These are phyloP conservation scores for Macropis europaea DNA, from an alignment of 2,888 invertebrate genomes.

Conservation along the genomic window DNA sequence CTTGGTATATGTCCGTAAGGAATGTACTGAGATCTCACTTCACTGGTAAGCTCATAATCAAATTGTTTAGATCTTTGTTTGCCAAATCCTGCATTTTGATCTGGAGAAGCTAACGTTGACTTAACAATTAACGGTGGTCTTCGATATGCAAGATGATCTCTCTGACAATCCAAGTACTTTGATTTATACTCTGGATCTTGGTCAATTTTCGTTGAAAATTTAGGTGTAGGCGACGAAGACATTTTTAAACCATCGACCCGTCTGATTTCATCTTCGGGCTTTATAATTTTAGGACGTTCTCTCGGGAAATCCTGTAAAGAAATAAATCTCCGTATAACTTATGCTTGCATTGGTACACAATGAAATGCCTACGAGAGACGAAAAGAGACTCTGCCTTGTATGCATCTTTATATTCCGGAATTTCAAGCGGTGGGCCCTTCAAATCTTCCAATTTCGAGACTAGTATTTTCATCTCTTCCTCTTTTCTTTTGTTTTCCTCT, in stretches of 20 bases:
- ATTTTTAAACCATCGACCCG: slow-evolving; percentile 75
- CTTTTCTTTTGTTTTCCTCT: slow-evolving; percentile 68
- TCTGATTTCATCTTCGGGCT: slow-evolving; percentile 77
- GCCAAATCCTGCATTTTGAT: slow-evolving; percentile 39
- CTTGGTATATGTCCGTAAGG: slow-evolving; percentile 71
- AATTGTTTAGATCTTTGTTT: slow-evolving; percentile 30
- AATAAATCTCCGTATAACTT: background rate
- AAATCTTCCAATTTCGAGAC: slow-evolving; percentile 74
- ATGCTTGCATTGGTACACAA: background rate
- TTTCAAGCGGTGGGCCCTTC: slow-evolving; percentile 71
- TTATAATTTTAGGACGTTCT: slow-evolving; percentile 78
- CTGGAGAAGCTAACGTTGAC: slow-evolving; percentile 54
- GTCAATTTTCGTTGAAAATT: slow-evolving; percentile 74
- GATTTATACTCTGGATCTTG: slow-evolving; percentile 79
- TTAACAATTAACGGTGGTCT: slow-evolving; percentile 68
- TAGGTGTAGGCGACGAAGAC: slow-evolving; percentile 58
- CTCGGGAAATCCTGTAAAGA: slow-evolving; percentile 79
- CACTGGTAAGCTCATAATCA: slow-evolving; percentile 63
- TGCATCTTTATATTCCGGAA: slow-evolving; percentile 76
- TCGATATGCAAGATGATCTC: slow-evolving; percentile 66
- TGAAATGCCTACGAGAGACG: background rate
- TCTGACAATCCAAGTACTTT: slow-evolving; percentile 67
- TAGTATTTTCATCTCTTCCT: slow-evolving; percentile 72
- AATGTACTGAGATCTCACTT: slow-evolving; percentile 72
- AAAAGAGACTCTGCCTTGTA: slow-evolving; percentile 69